These are phyloP conservation scores for Smithornis capensis DNA, from an alignment of 2,113 vertebrate species.

Conservation along the genomic window DNA sequence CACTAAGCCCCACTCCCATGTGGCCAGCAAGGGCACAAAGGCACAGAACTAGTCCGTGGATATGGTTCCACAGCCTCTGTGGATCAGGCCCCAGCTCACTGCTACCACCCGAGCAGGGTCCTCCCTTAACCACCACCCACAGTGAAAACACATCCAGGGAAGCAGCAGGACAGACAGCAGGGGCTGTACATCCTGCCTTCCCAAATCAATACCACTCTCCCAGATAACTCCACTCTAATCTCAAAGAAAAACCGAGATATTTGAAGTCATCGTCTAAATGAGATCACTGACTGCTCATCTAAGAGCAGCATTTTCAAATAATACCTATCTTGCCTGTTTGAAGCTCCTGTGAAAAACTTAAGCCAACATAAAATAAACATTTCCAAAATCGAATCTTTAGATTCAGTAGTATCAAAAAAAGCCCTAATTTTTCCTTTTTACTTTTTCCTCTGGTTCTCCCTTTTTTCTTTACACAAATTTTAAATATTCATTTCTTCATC, in stretches of 20 bases:
- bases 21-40: not conserved
- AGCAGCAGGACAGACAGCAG: not conserved
- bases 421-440: not conserved
- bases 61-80: fast-evolving
- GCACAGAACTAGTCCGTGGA: not conserved
- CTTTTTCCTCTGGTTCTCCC: not conserved
- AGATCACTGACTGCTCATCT: not conserved
- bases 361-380: not conserved
- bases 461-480: not conserved
- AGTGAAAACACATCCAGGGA: fast-evolving
- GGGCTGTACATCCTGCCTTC: not conserved
- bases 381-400: not conserved
- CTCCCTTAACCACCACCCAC: fast-evolving
- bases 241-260: fast-evolving
- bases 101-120: not conserved
- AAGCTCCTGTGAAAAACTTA: not conserved
- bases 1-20: fast-evolving
- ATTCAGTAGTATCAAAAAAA: not conserved
- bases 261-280: fast-evolving
- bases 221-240: fast-evolving
- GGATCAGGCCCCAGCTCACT: not conserved
- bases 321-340: not conserved
- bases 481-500: not conserved
- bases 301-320: not conserved
- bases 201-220: not conserved